Base-by-base conservation (phyloP, 1,140 invertebrate species). In the Chionoecetes opilio region DNA sequence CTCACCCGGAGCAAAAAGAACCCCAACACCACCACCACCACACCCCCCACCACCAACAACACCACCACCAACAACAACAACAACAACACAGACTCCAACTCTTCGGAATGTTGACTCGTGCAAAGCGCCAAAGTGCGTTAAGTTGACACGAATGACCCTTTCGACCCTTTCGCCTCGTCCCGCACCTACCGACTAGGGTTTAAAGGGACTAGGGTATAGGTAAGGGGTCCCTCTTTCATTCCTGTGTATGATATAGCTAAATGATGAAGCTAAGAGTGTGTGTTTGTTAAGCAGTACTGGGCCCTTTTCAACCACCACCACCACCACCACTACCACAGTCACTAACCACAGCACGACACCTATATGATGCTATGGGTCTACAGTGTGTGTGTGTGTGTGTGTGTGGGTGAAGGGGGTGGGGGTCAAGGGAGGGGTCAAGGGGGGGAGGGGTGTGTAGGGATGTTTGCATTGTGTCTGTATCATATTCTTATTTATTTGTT, bases 1-100 rank as follows among this genome's bases (percentile, higher is more conserved):
- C 98, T 99, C 96, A 98, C 98, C 93, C 97, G 98, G 96, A 98
- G 97, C 93, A 98, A 98, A 97, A 98, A 98, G 86, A 41, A 38
- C 94, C 53, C 53, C 38, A 53, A 5, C 94, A 41, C 46, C 34
- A 29, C 87, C 53, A 63, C 26, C 89, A 35, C 35, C 94, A 91
- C 88, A 91, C 31, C 91, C 93, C 35, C 91, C 90, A 95, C 86
- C 53, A 87, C 94, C 84, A 26, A 26, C 63, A 26, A 21, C 21
- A 21, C 35, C 82, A 38, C 37, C 91, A 17, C 82, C 94, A 63
- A 34, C 41, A 85, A 6, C 94, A 91, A 53, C 34, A 31, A 92
- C 53, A 86, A n/a, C 89, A 75, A 32, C 94, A 92, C 90, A 92
- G 46, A 95, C 90, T 29, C 91, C 84, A 95, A 95, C 84, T 95